Evolutionary conservation across 2,888 invertebrate genomes (phyloP).

Genomic region (Stenoptilia bipunctidactyla): DNA sequence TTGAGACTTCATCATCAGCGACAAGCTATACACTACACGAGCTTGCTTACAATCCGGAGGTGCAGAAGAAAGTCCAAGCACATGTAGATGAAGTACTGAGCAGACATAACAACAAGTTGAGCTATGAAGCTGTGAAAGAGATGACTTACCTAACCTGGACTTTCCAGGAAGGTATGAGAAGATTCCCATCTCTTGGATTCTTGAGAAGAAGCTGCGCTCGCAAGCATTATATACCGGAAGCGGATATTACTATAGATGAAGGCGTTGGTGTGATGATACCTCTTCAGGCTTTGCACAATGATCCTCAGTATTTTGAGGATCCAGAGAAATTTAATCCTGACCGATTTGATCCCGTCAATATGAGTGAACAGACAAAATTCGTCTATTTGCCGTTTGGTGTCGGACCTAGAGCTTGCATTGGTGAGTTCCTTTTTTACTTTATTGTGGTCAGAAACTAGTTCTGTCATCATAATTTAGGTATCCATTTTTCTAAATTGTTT

Average conservation of each 20-base stretch:
- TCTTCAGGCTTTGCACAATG: constrained; percentile 35
- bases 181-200: constrained; percentile 18
- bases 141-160: constrained; percentile 20
- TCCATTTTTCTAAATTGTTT: too few relatives aligned
- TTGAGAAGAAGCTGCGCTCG: constrained; percentile 15
- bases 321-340: constrained; percentile 39
- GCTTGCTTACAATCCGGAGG: constrained; percentile 17
- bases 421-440: constrained; percentile 27
- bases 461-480: too few relatives aligned
- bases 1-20: constrained; percentile 21
- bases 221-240: constrained; percentile 16
- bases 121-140: constrained; percentile 20
- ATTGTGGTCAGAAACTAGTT: too few relatives aligned
- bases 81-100: constrained; percentile 19
- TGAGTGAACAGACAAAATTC: constrained; percentile 23
- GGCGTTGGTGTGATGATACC: constrained; percentile 24
- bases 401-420: constrained; percentile 45
- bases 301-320: constrained; percentile 35
- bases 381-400: constrained; percentile 45
- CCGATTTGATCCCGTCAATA: constrained; percentile 28
- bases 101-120: constrained; percentile 17
- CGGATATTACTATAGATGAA: constrained; percentile 25
- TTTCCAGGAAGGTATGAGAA: constrained; percentile 17
- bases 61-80: constrained; percentile 17
- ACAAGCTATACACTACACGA: constrained; percentile 18